Percentiles rank a stretch among this genome's conserved stretches.
phyloP scores from a whole-genome alignment of 2,113 vertebrate species.

The Capreolus pygargus region DNA sequence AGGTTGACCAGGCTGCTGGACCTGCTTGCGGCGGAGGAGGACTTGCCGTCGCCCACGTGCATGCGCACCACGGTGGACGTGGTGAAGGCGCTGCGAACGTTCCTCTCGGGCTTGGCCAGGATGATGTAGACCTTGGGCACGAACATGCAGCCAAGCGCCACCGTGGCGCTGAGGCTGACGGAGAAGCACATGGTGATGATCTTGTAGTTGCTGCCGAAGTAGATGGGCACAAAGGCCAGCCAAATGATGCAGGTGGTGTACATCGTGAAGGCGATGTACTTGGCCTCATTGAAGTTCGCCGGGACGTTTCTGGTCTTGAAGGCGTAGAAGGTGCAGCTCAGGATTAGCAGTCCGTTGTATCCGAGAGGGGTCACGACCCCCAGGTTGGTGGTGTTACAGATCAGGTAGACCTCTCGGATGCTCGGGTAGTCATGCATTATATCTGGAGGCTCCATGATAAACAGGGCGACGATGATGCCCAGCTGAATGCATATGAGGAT shows the following conservation, averaged over 20 bases:
- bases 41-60: conserved; percentile 97
- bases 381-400: conserved; percentile 96
- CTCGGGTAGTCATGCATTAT: conserved; percentile 97
- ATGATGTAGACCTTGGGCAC: conserved; percentile 99
- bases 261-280: conserved; percentile 99
- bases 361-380: conserved; percentile 96
- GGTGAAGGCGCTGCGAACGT: conserved; percentile 97
- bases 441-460: conserved; percentile 95
- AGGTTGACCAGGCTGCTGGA: conserved; percentile 97
- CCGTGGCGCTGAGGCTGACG: conserved; percentile 96
- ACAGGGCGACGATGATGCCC: conserved; percentile 96
- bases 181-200: conserved; percentile 99
- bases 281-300: conserved; percentile 98
- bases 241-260: conserved; percentile 99
- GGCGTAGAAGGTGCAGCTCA: conserved; percentile 99
- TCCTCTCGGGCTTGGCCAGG: conserved; percentile 97
- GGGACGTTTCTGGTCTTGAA: conserved; percentile 99
- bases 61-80: conserved; percentile 97
- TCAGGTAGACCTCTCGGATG: conserved; percentile 96
- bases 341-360: conserved; percentile 96
- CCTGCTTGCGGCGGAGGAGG: conserved; percentile 93
- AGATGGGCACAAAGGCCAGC: conserved; percentile 99
- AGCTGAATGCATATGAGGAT: conserved; percentile 95
- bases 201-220: conserved; percentile 99
- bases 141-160: conserved; percentile 98